Conservation (phyloP, 2,888 invertebrate genomes). For the Reticulitermes lucifugus region DNA sequence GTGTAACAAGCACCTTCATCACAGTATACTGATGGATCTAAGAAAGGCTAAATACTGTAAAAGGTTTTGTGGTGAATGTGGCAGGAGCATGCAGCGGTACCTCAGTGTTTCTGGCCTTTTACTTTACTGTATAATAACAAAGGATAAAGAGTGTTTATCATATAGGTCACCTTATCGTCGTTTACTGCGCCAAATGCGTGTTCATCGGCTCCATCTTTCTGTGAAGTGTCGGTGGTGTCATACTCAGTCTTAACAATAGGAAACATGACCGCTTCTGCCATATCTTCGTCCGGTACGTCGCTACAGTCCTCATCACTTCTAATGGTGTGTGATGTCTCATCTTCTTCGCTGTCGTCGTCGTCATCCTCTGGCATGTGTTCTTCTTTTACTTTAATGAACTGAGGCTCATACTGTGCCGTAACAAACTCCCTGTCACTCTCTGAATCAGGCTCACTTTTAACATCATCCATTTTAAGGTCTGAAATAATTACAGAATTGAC, state of each 20-base stretch:
- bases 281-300: neutral
- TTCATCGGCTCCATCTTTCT: too few relatives aligned
- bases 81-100: too few relatives aligned
- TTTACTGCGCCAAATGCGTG: neutral
- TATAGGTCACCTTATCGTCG: neutral
- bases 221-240: neutral
- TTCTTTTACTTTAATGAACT: neutral
- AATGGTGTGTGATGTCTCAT: neutral
- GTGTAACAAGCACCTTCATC: too few relatives aligned
- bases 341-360: neutral
- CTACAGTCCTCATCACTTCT: neutral
- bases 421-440: neutral
- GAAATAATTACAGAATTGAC: neutral
- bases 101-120: too few relatives aligned
- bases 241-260: slow-evolving; percentile 10
- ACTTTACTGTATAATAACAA: too few relatives aligned
- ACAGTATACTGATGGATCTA: too few relatives aligned
- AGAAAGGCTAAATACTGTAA: too few relatives aligned
- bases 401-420: neutral
- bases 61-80: too few relatives aligned
- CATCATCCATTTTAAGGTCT: neutral
- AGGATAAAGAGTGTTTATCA: too few relatives aligned
- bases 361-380: neutral
- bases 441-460: neutral
- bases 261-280: neutral